A percentile compares a stretch with the other conserved stretches of the same genome.
These are phyloP conservation scores for Bradynema listronoti DNA, from an alignment of 1,140 invertebrate species.

Conservation along the genomic window DNA sequence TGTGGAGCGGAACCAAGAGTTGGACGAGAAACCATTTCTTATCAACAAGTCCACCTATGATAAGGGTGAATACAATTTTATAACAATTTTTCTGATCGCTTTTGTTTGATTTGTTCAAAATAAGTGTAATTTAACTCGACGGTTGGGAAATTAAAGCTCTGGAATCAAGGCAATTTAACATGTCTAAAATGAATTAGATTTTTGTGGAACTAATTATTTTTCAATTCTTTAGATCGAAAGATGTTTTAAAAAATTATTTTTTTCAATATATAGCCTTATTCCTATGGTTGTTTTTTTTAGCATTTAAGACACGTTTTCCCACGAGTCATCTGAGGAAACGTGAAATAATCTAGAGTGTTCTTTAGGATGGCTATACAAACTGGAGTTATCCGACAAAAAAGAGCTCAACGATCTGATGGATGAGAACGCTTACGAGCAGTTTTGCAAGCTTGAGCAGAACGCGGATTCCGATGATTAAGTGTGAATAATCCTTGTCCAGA, in stretches of 20 bases:
- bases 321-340: background rate
- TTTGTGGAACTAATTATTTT: too few relatives aligned
- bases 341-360: too few relatives aligned
- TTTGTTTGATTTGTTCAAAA: background rate
- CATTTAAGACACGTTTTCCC: background rate
- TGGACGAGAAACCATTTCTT: conserved; percentile 75
- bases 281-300: too few relatives aligned
- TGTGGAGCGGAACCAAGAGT: conserved; percentile 72
- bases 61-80: too few relatives aligned
- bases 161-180: background rate
- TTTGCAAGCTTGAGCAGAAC: conserved; percentile 18
- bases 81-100: too few relatives aligned
- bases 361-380: conserved; percentile 82
- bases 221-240: too few relatives aligned
- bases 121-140: too few relatives aligned
- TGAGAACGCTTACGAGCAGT: conserved; percentile 76
- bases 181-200: too few relatives aligned
- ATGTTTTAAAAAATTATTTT: conserved; percentile 14
- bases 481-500: too few relatives aligned
- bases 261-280: background rate
- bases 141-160: too few relatives aligned
- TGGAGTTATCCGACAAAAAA: conserved; percentile 69
- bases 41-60: conserved; percentile 87
- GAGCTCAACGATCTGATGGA: conserved; percentile 78
- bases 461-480: too few relatives aligned